A percentile compares a stretch with the other conserved stretches of the same genome.
Evolutionary conservation across 2,888 invertebrate species (phyloP).

Genomic region (Drosophila mimica): DNA sequence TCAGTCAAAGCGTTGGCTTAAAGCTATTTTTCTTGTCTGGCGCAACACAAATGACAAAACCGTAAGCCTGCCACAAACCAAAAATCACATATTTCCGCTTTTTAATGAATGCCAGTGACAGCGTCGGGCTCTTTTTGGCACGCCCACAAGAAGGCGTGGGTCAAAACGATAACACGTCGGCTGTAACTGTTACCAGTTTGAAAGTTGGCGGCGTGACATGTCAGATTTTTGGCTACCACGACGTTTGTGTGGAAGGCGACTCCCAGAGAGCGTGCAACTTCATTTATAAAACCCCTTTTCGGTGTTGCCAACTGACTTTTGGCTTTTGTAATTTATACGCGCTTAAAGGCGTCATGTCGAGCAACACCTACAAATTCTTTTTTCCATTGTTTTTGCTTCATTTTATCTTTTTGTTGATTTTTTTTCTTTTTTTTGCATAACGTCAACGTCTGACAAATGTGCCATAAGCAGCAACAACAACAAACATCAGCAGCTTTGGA

Average conservation of each 20-base stretch:
- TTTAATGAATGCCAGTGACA: slow-evolving; percentile 69
- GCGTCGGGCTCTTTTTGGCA: slow-evolving; percentile 17
- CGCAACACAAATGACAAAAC: slow-evolving; percentile 33
- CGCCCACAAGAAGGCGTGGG: slow-evolving; percentile 49
- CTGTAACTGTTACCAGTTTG: slow-evolving; percentile 50
- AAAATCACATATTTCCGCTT: slow-evolving; percentile 80
- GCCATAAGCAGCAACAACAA: slow-evolving; percentile 73
- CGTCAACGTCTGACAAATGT: slow-evolving; percentile 82
- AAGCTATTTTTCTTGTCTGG: slow-evolving; percentile 43
- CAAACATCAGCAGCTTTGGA: slow-evolving; percentile 38
- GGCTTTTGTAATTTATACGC: slow-evolving; percentile 76
- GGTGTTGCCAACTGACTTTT: slow-evolving; percentile 61
- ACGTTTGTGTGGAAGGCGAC: slow-evolving; percentile 6
- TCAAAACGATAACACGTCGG: slow-evolving; percentile 63
- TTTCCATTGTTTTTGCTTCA: slow-evolving; percentile 39
- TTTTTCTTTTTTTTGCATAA: slow-evolving; percentile 66
- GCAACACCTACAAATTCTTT: slow-evolving; percentile 77
- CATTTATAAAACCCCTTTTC: slow-evolving; percentile 68
- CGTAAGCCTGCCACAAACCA: slow-evolving; percentile 46
- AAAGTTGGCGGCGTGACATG: slow-evolving; percentile 71
- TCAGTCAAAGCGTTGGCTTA: slow-evolving; percentile 33
- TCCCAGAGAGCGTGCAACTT: slow-evolving; percentile 63
- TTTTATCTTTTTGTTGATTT: slow-evolving; percentile 9
- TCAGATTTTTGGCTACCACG: slow-evolving; percentile 53
- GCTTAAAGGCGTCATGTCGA: slow-evolving; percentile 77